Evolutionary conservation across 2,888 invertebrate species (phyloP).

Genomic region (Macrosoma leucophasiata): DNA sequence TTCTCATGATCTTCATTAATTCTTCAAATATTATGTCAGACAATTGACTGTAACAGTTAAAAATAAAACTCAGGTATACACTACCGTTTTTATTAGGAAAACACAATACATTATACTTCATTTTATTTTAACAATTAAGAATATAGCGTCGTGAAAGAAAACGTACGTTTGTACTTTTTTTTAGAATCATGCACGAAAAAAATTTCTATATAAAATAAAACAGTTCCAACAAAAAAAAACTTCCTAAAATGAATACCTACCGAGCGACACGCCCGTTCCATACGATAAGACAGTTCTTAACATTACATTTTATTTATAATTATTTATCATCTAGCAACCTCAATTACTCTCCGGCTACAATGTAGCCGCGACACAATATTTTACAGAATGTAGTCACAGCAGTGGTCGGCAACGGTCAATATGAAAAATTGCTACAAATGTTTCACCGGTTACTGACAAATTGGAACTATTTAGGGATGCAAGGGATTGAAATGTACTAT

Average conservation of each 20-base stretch:
- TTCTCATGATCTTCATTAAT: no score
- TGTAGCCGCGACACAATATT: background rate
- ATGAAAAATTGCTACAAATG: no score
- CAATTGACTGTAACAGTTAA: no score
- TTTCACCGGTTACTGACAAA: no score
- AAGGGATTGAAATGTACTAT: no score
- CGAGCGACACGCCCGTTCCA: constrained; percentile 7
- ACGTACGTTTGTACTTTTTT: constrained; percentile 60
- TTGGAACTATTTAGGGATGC: no score
- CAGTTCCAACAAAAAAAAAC: constrained; percentile 39
- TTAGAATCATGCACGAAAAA: constrained; percentile 49
- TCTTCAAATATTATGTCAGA: no score
- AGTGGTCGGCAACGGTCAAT: no score
- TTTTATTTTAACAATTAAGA: constrained; percentile 64
- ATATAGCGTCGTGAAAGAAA: constrained; percentile 46
- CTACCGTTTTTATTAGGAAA: constrained; percentile 70
- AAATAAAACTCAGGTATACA: constrained; percentile 51
- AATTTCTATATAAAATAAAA: constrained; percentile 49
- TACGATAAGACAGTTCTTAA: constrained; percentile 24
- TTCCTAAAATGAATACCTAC: constrained; percentile 5
- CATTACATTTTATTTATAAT: constrained; percentile 14
- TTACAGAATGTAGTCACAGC: no score
- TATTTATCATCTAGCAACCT: constrained; percentile 21
- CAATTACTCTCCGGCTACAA: constrained; percentile 4
- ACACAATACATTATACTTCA: constrained; percentile 68